Evolutionary conservation across 2,113 vertebrate genomes (phyloP), one percentile per base, ranked within the genome.

Genomic region (Eptatretus burgeri): DNA sequence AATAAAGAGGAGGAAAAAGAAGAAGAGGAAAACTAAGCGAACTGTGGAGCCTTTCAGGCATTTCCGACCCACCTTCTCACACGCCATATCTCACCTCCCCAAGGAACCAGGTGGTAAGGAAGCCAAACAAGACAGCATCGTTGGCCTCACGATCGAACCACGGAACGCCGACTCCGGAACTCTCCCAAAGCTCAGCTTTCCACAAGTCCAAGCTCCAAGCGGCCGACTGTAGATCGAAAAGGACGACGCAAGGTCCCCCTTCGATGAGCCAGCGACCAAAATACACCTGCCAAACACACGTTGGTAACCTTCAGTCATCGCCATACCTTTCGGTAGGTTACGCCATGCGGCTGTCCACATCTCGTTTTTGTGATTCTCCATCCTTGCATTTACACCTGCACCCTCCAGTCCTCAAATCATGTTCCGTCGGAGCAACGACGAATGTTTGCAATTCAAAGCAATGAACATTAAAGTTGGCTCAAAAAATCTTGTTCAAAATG

Each of bases 101-200:
- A 17, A 85, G 75, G 62, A 91, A 81, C 85, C 85, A 91, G 62
- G 82, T 80, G 0, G 83, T 85, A 68, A 91, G 77, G 69, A 91
- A 91, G 56, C 85, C 85, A 53, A 91, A 91, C 64, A 91, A 76
- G 17, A 91, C 80, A 0, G 84, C 82, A 1, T 91, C 85, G 11
- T 87, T 88, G 68, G 83, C 84, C 70, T 91, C 85, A 0, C 84
- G 79, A 71, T 91, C 85, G 1, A 87, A 88, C 85, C 83, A 86
- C 5, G 84, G 84, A 56, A 91, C 80, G 3, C 82, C 84, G 1
- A 88, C 81, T 65, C 70, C 70, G 69, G 79, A 85, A 62, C 74
- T 76, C 8, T 88, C 82, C 85, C 85, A 91, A 18, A 91, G 73
- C 69, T 91, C 85, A 1, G 73, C 78, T 70, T 91, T 91, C 85